These are phyloP conservation scores for Sphaerophoria rueppellii DNA, from an alignment of 2,888 invertebrate species.

Conservation along the genomic window DNA sequence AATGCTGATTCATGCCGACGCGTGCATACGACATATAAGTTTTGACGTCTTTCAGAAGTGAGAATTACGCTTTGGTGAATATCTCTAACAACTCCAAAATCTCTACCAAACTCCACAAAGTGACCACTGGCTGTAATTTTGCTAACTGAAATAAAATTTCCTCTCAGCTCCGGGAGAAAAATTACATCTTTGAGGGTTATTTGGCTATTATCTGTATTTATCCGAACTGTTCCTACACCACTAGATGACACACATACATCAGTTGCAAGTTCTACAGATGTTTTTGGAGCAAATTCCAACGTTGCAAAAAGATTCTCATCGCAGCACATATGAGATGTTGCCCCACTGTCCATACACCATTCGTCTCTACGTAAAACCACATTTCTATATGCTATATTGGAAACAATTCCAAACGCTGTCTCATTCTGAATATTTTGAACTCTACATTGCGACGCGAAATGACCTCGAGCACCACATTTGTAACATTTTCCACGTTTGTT, in stretches of 20 bases:
- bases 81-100: no score
- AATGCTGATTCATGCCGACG: not conserved
- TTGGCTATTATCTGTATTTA: not conserved
- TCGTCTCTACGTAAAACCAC: not conserved
- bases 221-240: slow-evolving; percentile 9
- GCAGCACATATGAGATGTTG: slow-evolving; percentile 20
- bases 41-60: no score
- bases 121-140: slow-evolving; percentile 5
- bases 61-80: no score
- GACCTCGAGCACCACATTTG: slow-evolving; percentile 40
- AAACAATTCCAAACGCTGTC: slow-evolving; percentile 1
- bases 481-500: slow-evolving; percentile 19
- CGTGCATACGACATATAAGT: no score
- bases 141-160: slow-evolving; percentile 26
- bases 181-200: slow-evolving; percentile 12
- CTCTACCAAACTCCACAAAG: no score
- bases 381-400: not conserved
- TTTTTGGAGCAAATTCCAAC: not conserved
- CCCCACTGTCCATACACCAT: slow-evolving; percentile 29
- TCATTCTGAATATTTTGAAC: not conserved
- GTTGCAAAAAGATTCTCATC: not conserved
- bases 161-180: slow-evolving; percentile 8
- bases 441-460: not conserved
- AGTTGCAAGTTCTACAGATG: slow-evolving; percentile 1
- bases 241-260: slow-evolving; percentile 6